A percentile compares a stretch with the other conserved stretches of the same genome.
Conservation (phyloP, 2,888 invertebrate species). For the Sepioteuthis lessoniana region DNA sequence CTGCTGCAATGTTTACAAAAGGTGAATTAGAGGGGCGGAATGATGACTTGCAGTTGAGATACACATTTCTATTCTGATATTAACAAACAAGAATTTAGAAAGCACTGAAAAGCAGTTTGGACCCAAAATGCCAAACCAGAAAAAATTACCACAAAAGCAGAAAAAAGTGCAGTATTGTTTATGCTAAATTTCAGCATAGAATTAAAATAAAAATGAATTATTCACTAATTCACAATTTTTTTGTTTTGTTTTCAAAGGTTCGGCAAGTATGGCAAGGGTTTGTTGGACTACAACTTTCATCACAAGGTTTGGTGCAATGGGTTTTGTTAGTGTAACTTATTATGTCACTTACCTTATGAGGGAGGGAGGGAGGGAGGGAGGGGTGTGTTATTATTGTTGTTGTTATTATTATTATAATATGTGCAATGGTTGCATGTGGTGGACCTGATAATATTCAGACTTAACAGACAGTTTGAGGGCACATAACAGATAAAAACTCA, state of each 20-base stretch:
- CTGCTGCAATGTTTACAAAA: background rate
- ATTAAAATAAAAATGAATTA: background rate
- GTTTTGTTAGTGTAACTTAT: background rate
- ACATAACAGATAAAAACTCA: constrained; percentile 16
- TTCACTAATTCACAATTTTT: background rate
- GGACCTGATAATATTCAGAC: constrained; percentile 18
- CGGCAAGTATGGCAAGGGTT: constrained; percentile 33
- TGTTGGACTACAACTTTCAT: constrained; percentile 33
- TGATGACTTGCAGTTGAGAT: constrained; percentile 35
- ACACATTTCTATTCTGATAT: background rate
- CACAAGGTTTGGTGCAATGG: background rate
- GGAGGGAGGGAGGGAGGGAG: too few species aligned
- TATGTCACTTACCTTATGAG: background rate
- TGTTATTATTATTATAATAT: too few species aligned
- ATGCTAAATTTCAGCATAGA: background rate
- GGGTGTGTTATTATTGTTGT: too few species aligned
- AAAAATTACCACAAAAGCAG: background rate
- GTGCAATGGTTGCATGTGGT: background rate
- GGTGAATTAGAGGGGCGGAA: constrained; percentile 38
- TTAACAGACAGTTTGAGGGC: background rate
- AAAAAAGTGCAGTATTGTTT: background rate
- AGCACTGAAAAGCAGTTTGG: constrained; percentile 38
- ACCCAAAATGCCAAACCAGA: constrained; percentile 35
- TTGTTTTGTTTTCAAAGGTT: background rate
- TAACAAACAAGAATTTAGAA: constrained; percentile 37